Base-by-base conservation (phyloP, 1,140 invertebrate genomes). In the Camponotus floridanus region DNA sequence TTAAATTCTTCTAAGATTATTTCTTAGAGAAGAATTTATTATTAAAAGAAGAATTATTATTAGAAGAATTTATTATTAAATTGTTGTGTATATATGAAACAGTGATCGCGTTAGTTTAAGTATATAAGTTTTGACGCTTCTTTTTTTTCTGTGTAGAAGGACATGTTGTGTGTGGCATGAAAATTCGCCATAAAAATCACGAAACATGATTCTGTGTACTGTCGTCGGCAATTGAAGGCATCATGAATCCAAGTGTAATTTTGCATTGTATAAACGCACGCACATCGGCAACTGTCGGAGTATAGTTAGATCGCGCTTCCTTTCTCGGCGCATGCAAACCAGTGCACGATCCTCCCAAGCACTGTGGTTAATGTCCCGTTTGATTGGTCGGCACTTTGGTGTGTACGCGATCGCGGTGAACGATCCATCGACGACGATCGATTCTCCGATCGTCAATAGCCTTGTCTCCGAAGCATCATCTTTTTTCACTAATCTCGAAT, bases 351-450 rank as follows among this genome's bases (percentile, higher is more conserved):
- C 87, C 76, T 87, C 84, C 80, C 84, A 76, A 84, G 86, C 89
- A 91, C 89, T 94, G 94, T 94, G 94, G 94, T 94, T 94, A 94
- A 94, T 94, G 94, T 94, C 92, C 92, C 93, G 94, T 94, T 94
- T 92, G 93, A 94, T 94, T 92, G 91, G 91, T 94, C 90, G 90
- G 88, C 92, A 91, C 88, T 92, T 57, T 84, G 86, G 88, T 87
- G 89, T 48, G 86, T 86, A 85, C 78, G 62, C 74, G 81, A 85
- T 85, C 70, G 68, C 59, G 79, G 78, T 73, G 85, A 86, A 74
- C 61, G 80, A 87, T 79, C 85, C 67, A 89, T 61, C 88, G 87
- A n/a, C 86, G 88, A 89, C 89, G 86, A 87, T 89, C 88, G 73
- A 76, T 87, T 87, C 81, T 79, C 57, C 64, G 89, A 89, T 90